Percentiles rank a stretch among this genome's conserved stretches.
These are phyloP conservation scores for Eilema depressum DNA, from an alignment of 2,888 invertebrate genomes.

Conservation along the genomic window DNA sequence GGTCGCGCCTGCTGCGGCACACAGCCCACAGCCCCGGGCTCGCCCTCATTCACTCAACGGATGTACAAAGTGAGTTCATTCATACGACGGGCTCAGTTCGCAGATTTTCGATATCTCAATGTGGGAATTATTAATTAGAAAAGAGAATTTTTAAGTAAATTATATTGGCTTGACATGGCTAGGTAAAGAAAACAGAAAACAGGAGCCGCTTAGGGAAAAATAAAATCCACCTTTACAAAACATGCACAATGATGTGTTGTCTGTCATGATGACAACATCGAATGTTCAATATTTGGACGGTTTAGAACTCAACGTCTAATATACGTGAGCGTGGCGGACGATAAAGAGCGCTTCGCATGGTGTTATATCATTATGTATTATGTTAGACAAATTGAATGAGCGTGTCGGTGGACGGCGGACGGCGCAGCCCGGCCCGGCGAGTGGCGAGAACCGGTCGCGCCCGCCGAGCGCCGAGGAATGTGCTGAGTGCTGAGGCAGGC, in stretches of 20 bases:
- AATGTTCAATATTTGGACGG: not conserved
- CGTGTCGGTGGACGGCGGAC: constrained; percentile 37
- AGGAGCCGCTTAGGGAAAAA: not conserved
- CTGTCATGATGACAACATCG: not conserved
- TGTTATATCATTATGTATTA: constrained; percentile 45
- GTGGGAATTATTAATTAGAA: not conserved
- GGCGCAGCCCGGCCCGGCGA: not conserved
- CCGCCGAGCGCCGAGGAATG: constrained; percentile 25
- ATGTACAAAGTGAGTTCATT: constrained; percentile 3
- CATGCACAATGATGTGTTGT: too few relatives aligned
- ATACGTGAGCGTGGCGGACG: constrained; percentile 52
- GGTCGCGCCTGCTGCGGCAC: constrained; percentile 27
- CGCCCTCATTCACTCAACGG: constrained; percentile 6
- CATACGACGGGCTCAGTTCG: not conserved
- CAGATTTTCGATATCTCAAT: not conserved
- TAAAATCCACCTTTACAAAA: not conserved
- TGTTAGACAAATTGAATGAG: constrained; percentile 70
- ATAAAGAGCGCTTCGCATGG: constrained; percentile 29
- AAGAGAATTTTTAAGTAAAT: not conserved
- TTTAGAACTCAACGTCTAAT: not conserved
- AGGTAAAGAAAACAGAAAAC: not conserved
- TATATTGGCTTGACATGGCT: too few relatives aligned
- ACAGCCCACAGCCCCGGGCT: constrained; percentile 42
- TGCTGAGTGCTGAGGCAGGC: not conserved
- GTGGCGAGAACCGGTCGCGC: constrained; percentile 55